phyloP scores from a whole-genome alignment of 2,797 vertebrate genomes.

The Buphagus erythrorhynchus region DNA sequence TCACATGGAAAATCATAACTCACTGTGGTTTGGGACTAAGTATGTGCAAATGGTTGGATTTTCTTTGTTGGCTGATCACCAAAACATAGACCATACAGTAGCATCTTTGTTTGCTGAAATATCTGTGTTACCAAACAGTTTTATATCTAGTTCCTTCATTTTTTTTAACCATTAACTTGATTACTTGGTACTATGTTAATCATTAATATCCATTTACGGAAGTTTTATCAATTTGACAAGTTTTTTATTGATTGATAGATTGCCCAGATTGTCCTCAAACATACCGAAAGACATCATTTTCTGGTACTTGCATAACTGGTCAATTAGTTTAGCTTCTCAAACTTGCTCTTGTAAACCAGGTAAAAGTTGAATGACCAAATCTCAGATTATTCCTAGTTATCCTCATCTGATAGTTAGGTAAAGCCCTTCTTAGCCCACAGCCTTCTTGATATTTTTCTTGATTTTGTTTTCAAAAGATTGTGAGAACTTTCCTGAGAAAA shows the following conservation, averaged over 20 bases:
- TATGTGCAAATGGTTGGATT: conserved; percentile 81
- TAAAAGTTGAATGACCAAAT: conserved; percentile 71
- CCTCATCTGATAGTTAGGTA: conserved; percentile 71
- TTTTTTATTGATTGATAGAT: conserved; percentile 70
- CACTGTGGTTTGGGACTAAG: conserved; percentile 71
- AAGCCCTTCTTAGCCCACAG: conserved; percentile 66
- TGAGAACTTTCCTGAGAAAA: conserved; percentile 66
- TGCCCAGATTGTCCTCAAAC: conserved; percentile 72
- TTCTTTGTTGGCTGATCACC: conserved; percentile 84
- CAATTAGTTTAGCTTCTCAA: conserved; percentile 67
- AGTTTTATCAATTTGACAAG: conserved; percentile 73
- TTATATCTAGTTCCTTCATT: conserved; percentile 69
- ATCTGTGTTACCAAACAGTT: conserved; percentile 70
- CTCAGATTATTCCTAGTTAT: conserved; percentile 66
- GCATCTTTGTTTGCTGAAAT: conserved; percentile 76
- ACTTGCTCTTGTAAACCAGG: conserved; percentile 68
- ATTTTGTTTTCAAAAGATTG: conserved; percentile 61
- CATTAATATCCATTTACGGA: conserved; percentile 64
- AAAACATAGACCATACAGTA: conserved; percentile 75
- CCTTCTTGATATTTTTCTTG: conserved; percentile 64
- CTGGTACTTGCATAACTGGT: conserved; percentile 75
- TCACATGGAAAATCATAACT: conserved; percentile 88
- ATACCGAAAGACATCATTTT: conserved; percentile 57
- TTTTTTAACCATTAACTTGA: conserved; percentile 73
- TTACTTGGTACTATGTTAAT: conserved; percentile 73